Base-by-base conservation (phyloP, 92 coral and sea anemone species). In the Pocillopora grandis region DNA sequence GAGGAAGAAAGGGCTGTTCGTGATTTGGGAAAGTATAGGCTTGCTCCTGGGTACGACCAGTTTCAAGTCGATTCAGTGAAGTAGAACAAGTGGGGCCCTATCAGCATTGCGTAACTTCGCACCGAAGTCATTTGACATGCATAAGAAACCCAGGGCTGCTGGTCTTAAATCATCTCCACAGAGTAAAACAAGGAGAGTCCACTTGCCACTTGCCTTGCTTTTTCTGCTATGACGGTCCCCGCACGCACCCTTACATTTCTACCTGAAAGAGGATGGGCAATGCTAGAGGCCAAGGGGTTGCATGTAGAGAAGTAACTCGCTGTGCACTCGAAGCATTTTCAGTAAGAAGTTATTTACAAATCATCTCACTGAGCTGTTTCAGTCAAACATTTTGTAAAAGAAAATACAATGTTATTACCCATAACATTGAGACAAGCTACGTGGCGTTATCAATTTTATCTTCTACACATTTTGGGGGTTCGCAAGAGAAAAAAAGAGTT, bases 1-100 rank as follows among this genome's bases (percentile, higher is more conserved):
- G 90, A 88, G 61, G 90, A 86, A 68, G 76, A 15, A 52, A 85
- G 87, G 35, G 87, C 90, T 10, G 64, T 91, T 10, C 58, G 76
- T 2, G 94, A 91, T 15, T 66, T 88, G 58, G 94, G 91, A 17
- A 91, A 88, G 69, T 91, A 81, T 64, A 85, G 83, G 13, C 82
- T 90, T 14, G 90, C 93, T 64, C 91, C 82, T 23, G 76, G 66
- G 12, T 67, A 68, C 58, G 75, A 66, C 31, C 75, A 84, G n/a
- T 90, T 88, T 59, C 62, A 23, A 20, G 87, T 90, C 35, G 94
- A 90, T 18, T 89, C 91, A 14, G 69, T 80, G 36, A 80, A 14
- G 35, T 90, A 89, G 94, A 87, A 90, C 75, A 57, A 84, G 15
- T 90, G 91, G 91, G 87, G 91, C 75, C 91, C 5, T 23, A 15